phyloP scores from a whole-genome alignment of 1,140 invertebrate species.

The Schlechtendalia chinensis region DNA sequence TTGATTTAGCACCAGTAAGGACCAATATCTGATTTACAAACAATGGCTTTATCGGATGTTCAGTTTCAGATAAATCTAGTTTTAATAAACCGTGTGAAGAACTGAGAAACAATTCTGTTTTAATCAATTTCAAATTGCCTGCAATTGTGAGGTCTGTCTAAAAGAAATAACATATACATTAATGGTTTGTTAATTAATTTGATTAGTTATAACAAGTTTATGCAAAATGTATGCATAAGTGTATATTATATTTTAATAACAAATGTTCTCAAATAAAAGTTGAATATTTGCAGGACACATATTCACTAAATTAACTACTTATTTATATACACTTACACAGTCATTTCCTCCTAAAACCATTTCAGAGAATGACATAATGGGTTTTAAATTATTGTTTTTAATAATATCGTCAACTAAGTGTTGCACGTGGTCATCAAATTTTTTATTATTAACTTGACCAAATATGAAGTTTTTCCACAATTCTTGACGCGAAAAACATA shows the following conservation, averaged over 20 bases:
- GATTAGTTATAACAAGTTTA: too few species aligned
- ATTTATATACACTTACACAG: constrained; percentile 5
- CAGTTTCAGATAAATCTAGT: constrained; percentile 3
- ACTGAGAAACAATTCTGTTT: constrained; percentile 37
- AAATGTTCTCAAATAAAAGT: too few species aligned
- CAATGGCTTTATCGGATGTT: neutral
- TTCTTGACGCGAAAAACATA: neutral
- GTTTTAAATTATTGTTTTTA: constrained; percentile 1
- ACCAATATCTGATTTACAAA: constrained; percentile 30
- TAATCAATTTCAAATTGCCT: constrained; percentile 30
- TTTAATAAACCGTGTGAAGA: constrained; percentile 13
- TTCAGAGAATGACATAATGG: neutral
- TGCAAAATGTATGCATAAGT: too few species aligned
- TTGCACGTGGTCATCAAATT: constrained; percentile 5
- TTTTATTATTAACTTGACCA: constrained; percentile 20
- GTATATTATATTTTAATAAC: too few species aligned
- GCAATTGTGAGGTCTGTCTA: constrained; percentile 26
- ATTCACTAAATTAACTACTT: too few species aligned
- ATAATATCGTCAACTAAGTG: constrained; percentile 8
- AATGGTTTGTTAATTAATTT: too few species aligned
- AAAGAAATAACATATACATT: neutral
- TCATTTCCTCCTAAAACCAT: neutral
- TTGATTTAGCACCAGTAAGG: neutral
- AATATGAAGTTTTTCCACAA: constrained; percentile 29
- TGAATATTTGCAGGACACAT: too few species aligned